phyloP scores from a whole-genome alignment of 2,888 invertebrate species.

The Rhingia campestris region DNA sequence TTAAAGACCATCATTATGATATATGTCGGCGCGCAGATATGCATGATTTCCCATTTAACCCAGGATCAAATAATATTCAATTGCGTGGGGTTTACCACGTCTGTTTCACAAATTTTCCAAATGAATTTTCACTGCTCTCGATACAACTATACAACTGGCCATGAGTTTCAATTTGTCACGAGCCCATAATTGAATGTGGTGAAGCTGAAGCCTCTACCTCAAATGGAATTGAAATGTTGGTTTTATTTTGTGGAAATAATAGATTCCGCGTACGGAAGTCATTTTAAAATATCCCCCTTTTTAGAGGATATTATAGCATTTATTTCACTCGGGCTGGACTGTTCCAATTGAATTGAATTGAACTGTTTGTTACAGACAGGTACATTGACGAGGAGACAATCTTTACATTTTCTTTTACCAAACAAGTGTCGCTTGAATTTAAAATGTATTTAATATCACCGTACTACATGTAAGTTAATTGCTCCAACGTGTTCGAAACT shows the following conservation, averaged over 20 bases:
- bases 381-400: no score
- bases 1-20: not conserved
- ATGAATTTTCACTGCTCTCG: conserved; percentile 21
- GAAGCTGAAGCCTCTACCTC: not conserved
- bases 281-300: not conserved
- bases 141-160: not conserved
- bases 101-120: conserved; percentile 6
- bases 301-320: not conserved
- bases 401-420: no score
- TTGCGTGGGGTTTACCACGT: conserved; percentile 9
- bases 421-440: no score
- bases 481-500: no score
- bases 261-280: not conserved
- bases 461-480: no score
- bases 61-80: not conserved
- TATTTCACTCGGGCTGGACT: not conserved
- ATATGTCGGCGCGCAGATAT: not conserved
- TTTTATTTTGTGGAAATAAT: not conserved
- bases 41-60: not conserved
- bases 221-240: not conserved
- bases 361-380: no score
- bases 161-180: conserved; percentile 23
- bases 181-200: not conserved
- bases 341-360: no score
- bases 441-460: no score